Evolutionary conservation across 2,113 vertebrate genomes (phyloP).

Genomic region (Urocitellus parryii): DNA sequence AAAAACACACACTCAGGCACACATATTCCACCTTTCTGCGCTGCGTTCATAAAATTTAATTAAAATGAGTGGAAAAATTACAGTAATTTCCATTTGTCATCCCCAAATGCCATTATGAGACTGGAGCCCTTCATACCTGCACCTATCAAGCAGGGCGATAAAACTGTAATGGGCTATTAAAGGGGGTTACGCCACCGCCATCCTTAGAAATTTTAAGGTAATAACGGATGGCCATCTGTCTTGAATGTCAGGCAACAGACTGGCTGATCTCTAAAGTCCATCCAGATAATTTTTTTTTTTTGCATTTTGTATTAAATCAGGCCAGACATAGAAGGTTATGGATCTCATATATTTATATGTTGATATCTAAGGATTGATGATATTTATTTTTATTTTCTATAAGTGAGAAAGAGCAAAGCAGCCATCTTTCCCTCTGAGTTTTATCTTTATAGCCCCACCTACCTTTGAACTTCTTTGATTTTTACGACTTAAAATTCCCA

Average conservation of each 20-base stretch:
- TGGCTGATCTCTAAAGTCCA: slow-evolving; percentile 40
- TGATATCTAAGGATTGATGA: slow-evolving; percentile 21
- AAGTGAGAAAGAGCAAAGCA: neutral
- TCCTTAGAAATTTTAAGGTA: slow-evolving; percentile 68
- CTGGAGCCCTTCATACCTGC: slow-evolving; percentile 29
- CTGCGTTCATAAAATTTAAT: slow-evolving; percentile 77
- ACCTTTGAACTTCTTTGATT: slow-evolving; percentile 24
- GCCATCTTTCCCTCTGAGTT: neutral
- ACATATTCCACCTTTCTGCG: slow-evolving; percentile 57
- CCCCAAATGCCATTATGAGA: slow-evolving; percentile 49
- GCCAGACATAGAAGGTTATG: neutral
- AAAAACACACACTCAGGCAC: slow-evolving; percentile 3
- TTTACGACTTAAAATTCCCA: slow-evolving; percentile 36
- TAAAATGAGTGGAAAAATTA: slow-evolving; percentile 72
- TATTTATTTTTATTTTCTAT: slow-evolving; percentile 22
- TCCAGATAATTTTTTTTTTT: slow-evolving; percentile 42
- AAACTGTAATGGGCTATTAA: slow-evolving; percentile 67
- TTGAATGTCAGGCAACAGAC: slow-evolving; percentile 55
- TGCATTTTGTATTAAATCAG: slow-evolving; percentile 33
- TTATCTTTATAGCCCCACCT: neutral
- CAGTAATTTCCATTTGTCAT: slow-evolving; percentile 70
- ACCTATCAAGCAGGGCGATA: slow-evolving; percentile 52
- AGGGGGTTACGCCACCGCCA: slow-evolving; percentile 32
- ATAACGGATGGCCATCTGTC: slow-evolving; percentile 69
- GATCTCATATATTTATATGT: slow-evolving; percentile 29